These are phyloP conservation scores for Byasa hedistus DNA, from an alignment of 2,888 invertebrate species.

Conservation along the genomic window DNA sequence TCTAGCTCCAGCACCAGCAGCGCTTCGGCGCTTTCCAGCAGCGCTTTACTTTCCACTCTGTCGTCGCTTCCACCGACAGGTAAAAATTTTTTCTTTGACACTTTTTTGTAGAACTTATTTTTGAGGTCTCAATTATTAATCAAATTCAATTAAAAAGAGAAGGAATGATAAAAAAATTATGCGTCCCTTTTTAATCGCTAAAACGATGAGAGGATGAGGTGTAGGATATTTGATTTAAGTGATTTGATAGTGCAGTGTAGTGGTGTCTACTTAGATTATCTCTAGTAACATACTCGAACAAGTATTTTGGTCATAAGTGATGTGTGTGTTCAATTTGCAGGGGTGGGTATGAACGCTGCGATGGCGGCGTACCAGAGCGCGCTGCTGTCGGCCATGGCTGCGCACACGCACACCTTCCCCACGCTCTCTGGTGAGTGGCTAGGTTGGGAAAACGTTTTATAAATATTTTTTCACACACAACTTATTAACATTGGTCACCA, in stretches of 20 bases:
- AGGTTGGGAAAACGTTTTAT: conserved; percentile 26
- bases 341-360: conserved; percentile 72
- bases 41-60: conserved; percentile 67
- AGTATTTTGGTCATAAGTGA: too few species aligned
- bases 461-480: background rate
- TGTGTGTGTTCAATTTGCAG: conserved; percentile 37
- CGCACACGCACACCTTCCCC: conserved; percentile 73
- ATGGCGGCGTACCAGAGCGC: conserved; percentile 78
- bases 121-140: too few species aligned
- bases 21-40: conserved; percentile 63
- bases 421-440: conserved; percentile 57
- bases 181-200: too few species aligned
- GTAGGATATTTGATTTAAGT: too few species aligned
- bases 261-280: too few species aligned
- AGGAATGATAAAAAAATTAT: too few species aligned
- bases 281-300: too few species aligned
- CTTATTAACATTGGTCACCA: too few species aligned
- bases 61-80: conserved; percentile 72
- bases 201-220: too few species aligned
- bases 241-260: too few species aligned
- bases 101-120: background rate
- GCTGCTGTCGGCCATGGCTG: conserved; percentile 74
- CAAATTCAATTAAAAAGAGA: too few species aligned
- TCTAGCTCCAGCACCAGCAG: conserved; percentile 61
- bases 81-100: conserved; percentile 35